These are phyloP conservation scores for Leptinotarsa peninsularis DNA, from an alignment of 2,888 invertebrate species.

Conservation along the genomic window DNA sequence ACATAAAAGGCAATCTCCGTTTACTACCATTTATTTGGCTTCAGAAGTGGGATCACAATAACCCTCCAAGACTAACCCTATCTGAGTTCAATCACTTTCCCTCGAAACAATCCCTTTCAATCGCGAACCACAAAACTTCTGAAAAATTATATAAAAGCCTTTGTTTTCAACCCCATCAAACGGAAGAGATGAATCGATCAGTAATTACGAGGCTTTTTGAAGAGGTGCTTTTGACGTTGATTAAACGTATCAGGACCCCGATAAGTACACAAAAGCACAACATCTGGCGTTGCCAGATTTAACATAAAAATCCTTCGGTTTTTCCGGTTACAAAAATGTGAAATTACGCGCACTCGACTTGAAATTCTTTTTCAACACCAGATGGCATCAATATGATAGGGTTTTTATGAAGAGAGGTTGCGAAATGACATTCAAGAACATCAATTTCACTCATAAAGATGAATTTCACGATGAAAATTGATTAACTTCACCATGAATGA, in stretches of 20 bases:
- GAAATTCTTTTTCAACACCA: no score
- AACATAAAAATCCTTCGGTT: not conserved
- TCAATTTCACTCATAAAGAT: no score
- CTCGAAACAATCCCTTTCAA: slow-evolving; percentile 12
- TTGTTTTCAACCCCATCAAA: slow-evolving; percentile 18
- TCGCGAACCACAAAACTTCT: not conserved
- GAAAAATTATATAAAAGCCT: slow-evolving; percentile 31
- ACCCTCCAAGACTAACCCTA: not conserved
- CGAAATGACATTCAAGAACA: no score
- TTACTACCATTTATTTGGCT: no score
- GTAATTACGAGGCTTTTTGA: slow-evolving; percentile 25
- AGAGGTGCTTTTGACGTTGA: slow-evolving; percentile 21
- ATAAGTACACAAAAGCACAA: slow-evolving; percentile 8
- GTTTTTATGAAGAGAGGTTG: no score
- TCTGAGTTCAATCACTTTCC: not conserved
- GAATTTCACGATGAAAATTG: no score
- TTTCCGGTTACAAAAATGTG: not conserved
- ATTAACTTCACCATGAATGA: no score
- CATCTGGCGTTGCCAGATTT: not conserved
- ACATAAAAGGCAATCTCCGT: no score
- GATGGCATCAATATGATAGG: no score
- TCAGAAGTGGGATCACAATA: no score
- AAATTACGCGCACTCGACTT: no score
- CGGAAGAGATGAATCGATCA: slow-evolving; percentile 33
- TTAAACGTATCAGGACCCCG: not conserved